Base-by-base conservation (phyloP, 2,113 vertebrate genomes). In the Ancistrus triradiatus region DNA sequence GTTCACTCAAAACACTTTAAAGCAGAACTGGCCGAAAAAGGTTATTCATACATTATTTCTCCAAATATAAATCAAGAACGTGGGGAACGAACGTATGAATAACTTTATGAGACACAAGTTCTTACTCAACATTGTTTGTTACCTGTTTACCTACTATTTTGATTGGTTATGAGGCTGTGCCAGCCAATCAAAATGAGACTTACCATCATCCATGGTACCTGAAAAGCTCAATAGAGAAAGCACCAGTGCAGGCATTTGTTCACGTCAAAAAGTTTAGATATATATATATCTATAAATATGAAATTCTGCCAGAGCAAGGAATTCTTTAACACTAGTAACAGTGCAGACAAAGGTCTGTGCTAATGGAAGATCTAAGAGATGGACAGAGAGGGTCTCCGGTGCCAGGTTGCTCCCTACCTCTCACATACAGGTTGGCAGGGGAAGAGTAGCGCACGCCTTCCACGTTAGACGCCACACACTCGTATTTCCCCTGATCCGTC, bases 401-500 rank as follows among this genome's bases (percentile, higher is more conserved):
- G 79, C 81, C 66, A 47, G 74, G 65, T 87, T 77, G 83, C 85
- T 94, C 90, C 96, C 93, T 99, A 99, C 96, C 96, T 99, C 96
- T 89, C 91, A 99, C 96, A 77, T 99, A 99, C 88, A 99, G 93
- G 86, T 98, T 99, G 82, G 96, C 96, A 0, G 96, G 94, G 44
- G 96, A 91, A 13, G 96, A 99, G 85, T 97, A 99, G 77, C 95
- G 95, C 77, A 97, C 95, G 24, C 96, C 96, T 10, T 95, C 95
- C 71, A 90, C 90, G 78, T 99, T 99, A 86, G 91, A 94, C 73
- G 96, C 96, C 79, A 99, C 96, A 3, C 96, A 98, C 75, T 99
- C 96, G 17, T 99, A 99, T 79, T 99, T 99, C 83, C 96, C 96
- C 88, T 99, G 96, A 86, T 99, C 96, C 0, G 95, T 97, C 87